Evolutionary conservation across 2,113 vertebrate species (phyloP).

Genomic region (Apus apus): DNA sequence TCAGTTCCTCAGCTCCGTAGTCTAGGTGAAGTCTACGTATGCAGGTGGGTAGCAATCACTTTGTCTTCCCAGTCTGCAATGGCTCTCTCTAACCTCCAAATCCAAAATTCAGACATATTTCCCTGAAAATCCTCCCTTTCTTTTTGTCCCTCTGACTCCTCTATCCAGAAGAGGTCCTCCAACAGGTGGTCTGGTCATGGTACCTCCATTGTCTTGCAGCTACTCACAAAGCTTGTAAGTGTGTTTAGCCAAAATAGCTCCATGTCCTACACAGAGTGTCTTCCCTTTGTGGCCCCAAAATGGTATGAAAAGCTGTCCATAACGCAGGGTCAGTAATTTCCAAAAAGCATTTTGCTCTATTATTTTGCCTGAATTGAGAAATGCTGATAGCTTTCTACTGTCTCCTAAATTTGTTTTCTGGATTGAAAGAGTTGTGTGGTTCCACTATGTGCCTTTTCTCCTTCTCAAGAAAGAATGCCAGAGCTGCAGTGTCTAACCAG

Average conservation of each 20-base stretch:
- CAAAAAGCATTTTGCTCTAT: neutral
- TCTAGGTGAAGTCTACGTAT: accelerated
- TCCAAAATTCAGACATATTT: neutral
- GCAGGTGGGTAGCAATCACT: neutral
- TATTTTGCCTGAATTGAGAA: neutral
- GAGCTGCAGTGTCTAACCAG: neutral
- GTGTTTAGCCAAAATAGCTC: neutral
- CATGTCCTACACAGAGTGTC: neutral
- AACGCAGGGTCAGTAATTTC: neutral
- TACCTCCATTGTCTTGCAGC: neutral
- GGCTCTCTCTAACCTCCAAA: neutral
- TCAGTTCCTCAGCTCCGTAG: neutral
- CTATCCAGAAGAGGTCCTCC: neutral
- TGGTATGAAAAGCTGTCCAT: neutral
- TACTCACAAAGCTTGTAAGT: neutral
- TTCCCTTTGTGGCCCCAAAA: neutral
- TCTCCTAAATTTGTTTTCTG: neutral
- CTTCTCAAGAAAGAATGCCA: neutral
- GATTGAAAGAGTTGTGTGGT: neutral
- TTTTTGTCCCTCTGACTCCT: neutral
- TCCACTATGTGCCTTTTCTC: neutral
- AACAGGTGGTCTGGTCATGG: no score
- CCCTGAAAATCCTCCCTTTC: neutral
- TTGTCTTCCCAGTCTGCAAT: neutral
- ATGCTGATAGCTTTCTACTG: neutral